Evolutionary conservation across 2,113 vertebrate species (phyloP).

Genomic region (Paramormyrops kingsleyae): DNA sequence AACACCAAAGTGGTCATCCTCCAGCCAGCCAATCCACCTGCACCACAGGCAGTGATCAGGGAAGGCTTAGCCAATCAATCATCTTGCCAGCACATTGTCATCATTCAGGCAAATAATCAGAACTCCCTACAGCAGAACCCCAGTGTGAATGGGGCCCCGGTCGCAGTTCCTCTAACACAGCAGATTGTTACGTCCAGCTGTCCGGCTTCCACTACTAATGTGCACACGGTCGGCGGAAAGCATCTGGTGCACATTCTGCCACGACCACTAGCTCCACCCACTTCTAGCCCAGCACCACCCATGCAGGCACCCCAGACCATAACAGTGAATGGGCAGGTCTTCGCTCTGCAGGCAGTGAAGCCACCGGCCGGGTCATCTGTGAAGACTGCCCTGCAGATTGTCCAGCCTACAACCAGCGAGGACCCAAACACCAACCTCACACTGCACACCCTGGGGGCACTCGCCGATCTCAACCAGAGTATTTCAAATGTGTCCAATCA

Average conservation of each 20-base stretch:
- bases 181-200: slow-evolving; percentile 56
- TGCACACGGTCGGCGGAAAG: slow-evolving; percentile 84
- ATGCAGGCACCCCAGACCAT: slow-evolving; percentile 81
- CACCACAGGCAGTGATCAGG: slow-evolving; percentile 69
- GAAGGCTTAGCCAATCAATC: slow-evolving; percentile 77
- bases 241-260: slow-evolving; percentile 94
- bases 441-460: slow-evolving; percentile 88
- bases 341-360: slow-evolving; percentile 87
- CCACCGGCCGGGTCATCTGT: slow-evolving; percentile 72
- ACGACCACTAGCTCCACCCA: slow-evolving; percentile 56
- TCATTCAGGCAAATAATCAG: slow-evolving; percentile 89
- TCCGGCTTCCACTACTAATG: slow-evolving; percentile 57
- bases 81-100: slow-evolving; percentile 91
- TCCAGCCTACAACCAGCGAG: slow-evolving; percentile 86
- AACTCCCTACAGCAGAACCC: slow-evolving; percentile 64
- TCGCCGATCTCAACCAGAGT: slow-evolving; percentile 93
- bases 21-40: slow-evolving; percentile 76
- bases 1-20: slow-evolving; percentile 90
- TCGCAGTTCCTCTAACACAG: slow-evolving; percentile 59
- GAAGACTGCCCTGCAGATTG: slow-evolving; percentile 82
- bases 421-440: slow-evolving; percentile 90
- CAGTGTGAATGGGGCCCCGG: slow-evolving; percentile 65
- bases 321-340: slow-evolving; percentile 92
- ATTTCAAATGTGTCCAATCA: slow-evolving; percentile 87
- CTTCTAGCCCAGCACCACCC: slow-evolving; percentile 28